Percentiles rank a stretch among this genome's conserved stretches.
Evolutionary conservation across 2,888 invertebrate species (phyloP).

Genomic region (Craniophora ligustri): DNA sequence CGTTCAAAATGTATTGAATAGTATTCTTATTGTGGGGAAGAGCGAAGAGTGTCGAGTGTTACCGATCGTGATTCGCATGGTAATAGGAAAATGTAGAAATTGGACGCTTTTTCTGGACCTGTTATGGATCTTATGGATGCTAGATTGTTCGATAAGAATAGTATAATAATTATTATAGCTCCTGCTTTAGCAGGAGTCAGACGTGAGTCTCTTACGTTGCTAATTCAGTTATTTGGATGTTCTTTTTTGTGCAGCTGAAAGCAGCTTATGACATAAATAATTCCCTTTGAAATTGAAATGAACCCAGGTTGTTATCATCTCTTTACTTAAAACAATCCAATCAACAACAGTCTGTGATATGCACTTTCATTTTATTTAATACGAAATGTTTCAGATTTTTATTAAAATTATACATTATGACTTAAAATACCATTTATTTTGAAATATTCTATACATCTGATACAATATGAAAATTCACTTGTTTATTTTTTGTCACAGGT

Average conservation of each 20-base stretch:
- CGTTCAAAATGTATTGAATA: conserved; percentile 19
- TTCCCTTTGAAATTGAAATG: too few species aligned
- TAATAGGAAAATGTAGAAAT: conserved; percentile 40
- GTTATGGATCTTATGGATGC: conserved; percentile 24
- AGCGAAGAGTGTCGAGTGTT: conserved; percentile 53
- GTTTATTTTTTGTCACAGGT: conserved; percentile 14
- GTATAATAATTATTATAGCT: too few species aligned
- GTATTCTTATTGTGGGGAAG: conserved; percentile 42
- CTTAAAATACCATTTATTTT: neutral
- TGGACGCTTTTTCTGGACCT: conserved; percentile 36
- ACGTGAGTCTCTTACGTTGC: too few species aligned
- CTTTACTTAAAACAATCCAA: neutral
- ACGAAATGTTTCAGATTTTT: neutral
- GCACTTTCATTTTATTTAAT: neutral
- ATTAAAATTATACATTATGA: conserved; percentile 7
- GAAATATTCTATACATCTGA: neutral
- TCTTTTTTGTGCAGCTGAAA: too few species aligned
- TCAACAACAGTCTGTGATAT: conserved; percentile 2
- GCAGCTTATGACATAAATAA: too few species aligned
- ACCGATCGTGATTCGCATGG: conserved; percentile 42
- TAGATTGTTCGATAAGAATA: too few species aligned
- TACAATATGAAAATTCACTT: conserved; percentile 6
- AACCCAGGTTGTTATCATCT: neutral
- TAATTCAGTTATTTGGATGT: too few species aligned
- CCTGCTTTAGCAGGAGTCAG: too few species aligned